Evolutionary conservation across 2,113 vertebrate genomes (phyloP), one percentile per base, ranked within the genome.

Genomic region (Embiotoca jacksoni): DNA sequence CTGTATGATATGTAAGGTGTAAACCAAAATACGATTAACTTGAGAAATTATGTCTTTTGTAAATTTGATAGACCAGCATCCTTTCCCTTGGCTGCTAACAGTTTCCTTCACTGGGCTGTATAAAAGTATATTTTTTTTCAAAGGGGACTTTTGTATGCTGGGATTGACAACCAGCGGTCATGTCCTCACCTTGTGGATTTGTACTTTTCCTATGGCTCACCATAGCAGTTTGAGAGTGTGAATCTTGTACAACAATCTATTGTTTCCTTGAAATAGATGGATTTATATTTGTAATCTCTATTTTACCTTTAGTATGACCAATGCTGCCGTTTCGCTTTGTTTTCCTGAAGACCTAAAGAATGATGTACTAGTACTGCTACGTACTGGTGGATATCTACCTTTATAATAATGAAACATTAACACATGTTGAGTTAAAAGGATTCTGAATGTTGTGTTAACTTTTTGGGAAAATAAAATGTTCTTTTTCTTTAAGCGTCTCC

Each of bases 281-380:
- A 88, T 89, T 84, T 88, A 91, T 92, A 93, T 94, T 92, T 94
- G 91, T 92, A 92, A 92, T 88, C 78, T 87, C 77, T 83, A 88
- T 92, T 94, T 91, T 88, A 89, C 70, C 76, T 81, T 78, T 72
- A 75, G 33, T 53, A 39, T 65, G 74, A 92, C 68, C 58, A 86
- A 83, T 87, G 85, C 69, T 70, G 83, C 80, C 75, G 35, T 82
- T 88, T 84, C 78, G 86, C 59, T 61, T 88, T 67, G 52, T 70
- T 81, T 86, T 73, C 54, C 73, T 83, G 63, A 80, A 80, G 31
- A 87, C 53, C 60, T 80, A 39, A 71, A 74, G 69, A 75, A 63
- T 60, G 54, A 75, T 55, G 57, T 75, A 52, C 65, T 77, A 54
- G 88, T 74, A 73, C 83, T 56, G 30, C 30, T 52, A 4, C 68